Base-by-base conservation (phyloP, 2,888 invertebrate genomes). In the Nemapogon koenigi region DNA sequence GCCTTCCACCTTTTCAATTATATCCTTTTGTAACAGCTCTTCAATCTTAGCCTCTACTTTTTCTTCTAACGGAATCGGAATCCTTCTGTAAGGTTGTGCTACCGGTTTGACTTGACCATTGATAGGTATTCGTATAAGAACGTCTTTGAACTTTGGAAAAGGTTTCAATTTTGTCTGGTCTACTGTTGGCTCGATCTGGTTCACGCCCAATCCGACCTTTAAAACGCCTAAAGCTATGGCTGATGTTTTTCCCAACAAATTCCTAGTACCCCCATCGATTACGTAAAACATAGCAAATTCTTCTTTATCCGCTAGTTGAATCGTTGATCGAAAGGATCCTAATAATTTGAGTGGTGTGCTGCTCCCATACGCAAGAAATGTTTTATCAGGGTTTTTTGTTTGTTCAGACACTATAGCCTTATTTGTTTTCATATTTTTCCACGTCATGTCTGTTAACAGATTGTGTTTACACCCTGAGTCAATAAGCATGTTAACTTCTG, bases 1-100 rank as follows among this genome's bases (percentile, higher is more conserved):
- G 10, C 46, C 52, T n/a, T 49, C 39, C 8, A 52, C 52, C 40
- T 41, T 39, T 41, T 54, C 52, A 3, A 53, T 48, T 4, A 52
- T 50, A 35, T 49, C 50, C 13, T 16, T 13, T 6, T 45, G 35
- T 8, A 50, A 8, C 7, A 53, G 37, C 33, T 50, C 42, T 6
- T 49, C 19, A 7, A 55, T 37, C 33, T 46, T 45, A 13, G 41
- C 35, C 11, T 49, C 37, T 16, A 50, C 30, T 37, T 43, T 43
- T 8, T 42, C 39, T 31, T 49, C 36, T 1, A 40, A 13, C 2
- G 42, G 41, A 16, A 44, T 44, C 2, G 43, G 41, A 16, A 41
- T 39, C 22, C 41, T 32, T 17, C 45, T 17, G 8, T 32, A 33
- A 7, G 41, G 41, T 25, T 45, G 45, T 2, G 19, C 16, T 7